These are phyloP conservation scores for Hypomecis punctinalis DNA, from an alignment of 2,888 invertebrate genomes.

Conservation along the genomic window DNA sequence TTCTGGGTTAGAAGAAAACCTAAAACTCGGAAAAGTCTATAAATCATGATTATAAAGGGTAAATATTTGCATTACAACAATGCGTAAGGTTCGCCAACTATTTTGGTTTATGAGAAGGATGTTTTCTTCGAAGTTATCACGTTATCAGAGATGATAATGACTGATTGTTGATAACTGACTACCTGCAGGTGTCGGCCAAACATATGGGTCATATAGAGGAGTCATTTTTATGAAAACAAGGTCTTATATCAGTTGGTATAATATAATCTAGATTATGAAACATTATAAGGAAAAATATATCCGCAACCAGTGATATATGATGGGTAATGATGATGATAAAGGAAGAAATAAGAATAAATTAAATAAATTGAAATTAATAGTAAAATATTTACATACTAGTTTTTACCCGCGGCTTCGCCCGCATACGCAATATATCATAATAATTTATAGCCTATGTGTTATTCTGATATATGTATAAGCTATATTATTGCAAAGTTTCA, in stretches of 20 bases:
- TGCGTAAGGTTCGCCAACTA: constrained; percentile 11
- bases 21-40: constrained; percentile 2
- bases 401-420: no score
- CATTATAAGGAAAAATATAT: no score
- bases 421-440: no score
- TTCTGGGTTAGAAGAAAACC: background rate
- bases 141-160: constrained; percentile 7
- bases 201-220: background rate
- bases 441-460: no score
- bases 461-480: no score
- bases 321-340: no score
- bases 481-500: no score
- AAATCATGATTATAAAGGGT: constrained; percentile 4
- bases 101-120: constrained; percentile 18
- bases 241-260: background rate
- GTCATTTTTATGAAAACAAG: background rate
- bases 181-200: background rate
- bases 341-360: no score
- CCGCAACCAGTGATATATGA: no score
- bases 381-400: no score
- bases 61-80: constrained; percentile 12
- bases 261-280: no score
- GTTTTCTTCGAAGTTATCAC: constrained; percentile 28
- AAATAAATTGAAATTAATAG: no score
- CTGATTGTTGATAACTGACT: background rate